Percentiles rank a stretch among this genome's conserved stretches.
These are phyloP conservation scores for Harpalus rufipes DNA, from an alignment of 2,888 invertebrate genomes.

Conservation along the genomic window DNA sequence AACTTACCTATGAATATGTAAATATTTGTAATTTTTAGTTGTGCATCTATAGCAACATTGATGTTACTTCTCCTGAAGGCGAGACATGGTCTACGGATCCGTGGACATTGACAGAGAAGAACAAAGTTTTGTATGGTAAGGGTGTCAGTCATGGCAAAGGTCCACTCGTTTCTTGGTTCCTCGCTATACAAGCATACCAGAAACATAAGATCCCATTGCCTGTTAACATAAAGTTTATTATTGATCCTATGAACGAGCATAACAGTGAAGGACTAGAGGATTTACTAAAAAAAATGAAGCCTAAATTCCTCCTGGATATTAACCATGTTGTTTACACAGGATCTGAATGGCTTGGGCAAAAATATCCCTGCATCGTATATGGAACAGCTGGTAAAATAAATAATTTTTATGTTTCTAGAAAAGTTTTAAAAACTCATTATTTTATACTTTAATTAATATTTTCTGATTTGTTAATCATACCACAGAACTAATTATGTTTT, in stretches of 20 bases:
- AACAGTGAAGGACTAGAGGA: slow-evolving; percentile 75
- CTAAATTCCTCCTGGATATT: slow-evolving; percentile 74
- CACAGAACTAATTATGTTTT: no score
- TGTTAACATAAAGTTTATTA: slow-evolving; percentile 77
- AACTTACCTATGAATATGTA: no score
- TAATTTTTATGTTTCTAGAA: no score
- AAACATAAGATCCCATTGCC: slow-evolving; percentile 74
- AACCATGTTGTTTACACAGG: slow-evolving; percentile 76
- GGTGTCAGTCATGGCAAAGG: slow-evolving; percentile 77
- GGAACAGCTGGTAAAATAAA: slow-evolving; percentile 75
- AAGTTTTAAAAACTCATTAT: no score
- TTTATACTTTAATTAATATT: no score
- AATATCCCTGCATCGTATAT: slow-evolving; percentile 77
- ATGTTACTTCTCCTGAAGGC: slow-evolving; percentile 75
- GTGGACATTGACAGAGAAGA: slow-evolving; percentile 74
- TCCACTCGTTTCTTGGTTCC: slow-evolving; percentile 76
- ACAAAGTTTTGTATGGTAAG: slow-evolving; percentile 75
- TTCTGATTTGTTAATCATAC: no score
- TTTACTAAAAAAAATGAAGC: slow-evolving; percentile 73
- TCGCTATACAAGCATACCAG: slow-evolving; percentile 75
- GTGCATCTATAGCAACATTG: slow-evolving; percentile 76
- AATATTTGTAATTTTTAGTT: slow-evolving; percentile 70
- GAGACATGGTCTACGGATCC: slow-evolving; percentile 76
- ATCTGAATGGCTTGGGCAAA: slow-evolving; percentile 77
- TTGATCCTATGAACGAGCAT: slow-evolving; percentile 76